Base-by-base conservation (phyloP, 2,797 vertebrate genomes). In the Nyctalus aviator region DNA sequence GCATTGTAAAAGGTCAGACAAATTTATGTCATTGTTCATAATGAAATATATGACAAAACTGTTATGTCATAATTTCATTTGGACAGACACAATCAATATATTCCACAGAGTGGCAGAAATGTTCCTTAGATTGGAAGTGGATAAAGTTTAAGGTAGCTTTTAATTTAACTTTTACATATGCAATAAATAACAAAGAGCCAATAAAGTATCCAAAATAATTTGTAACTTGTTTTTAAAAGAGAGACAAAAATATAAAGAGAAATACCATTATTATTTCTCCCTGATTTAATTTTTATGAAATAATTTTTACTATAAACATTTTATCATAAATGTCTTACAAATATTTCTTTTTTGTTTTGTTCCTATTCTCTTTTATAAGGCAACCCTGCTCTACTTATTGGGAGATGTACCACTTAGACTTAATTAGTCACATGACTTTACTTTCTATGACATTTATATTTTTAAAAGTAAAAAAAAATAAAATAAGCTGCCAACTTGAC, bases 71-170 rank as follows among this genome's bases (percentile, higher is more conserved):
- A 88, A 82, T 64, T 88, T 57, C 20, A 41, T 44, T 57, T 72
- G 12, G 64, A 46, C 20, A 79, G 50, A 88, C n/a, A 75, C 27
- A 66, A 72, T 15, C 18, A 46, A 53, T 37, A 69, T 85, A 66
- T 79, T 89, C 48, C 69, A 48, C 20, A 53, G 20, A 88, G 37
- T 44, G 75, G 50, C 25, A 55, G 2, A 79, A 53, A 62, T 75
- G 6, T 30, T 62, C 12, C 3, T 37, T 73, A 68, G 6, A 44
- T 50, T 72, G 18, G 30, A 81, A 88, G 12, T 88, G 11, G 50
- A 37, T 53, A 62, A 72, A 84, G 84, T 59, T 88, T 88, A 79
- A 88, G 11, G n/a, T 69, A 72, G 9, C 8, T 71, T 95, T 91
- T 66, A 75, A 73, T 57, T 83, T 48, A 69, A 73, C 44, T 62